Conservation (phyloP, 2,888 invertebrate genomes). For the Thymelicus lineola region DNA sequence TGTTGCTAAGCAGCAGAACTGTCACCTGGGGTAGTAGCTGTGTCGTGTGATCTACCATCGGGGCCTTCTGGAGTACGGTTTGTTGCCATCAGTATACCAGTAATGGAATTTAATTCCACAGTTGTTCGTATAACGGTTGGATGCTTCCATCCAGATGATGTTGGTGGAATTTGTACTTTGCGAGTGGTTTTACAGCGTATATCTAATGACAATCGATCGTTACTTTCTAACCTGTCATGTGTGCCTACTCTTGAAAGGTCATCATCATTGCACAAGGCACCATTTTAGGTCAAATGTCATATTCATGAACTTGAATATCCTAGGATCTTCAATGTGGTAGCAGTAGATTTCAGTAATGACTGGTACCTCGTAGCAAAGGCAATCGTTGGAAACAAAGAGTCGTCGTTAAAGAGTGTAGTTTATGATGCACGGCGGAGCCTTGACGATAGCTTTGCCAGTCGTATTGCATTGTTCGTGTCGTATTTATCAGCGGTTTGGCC, state of each 20-base stretch:
- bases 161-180: too few species aligned
- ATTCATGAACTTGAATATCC: slow-evolving; percentile 4
- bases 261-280: not conserved
- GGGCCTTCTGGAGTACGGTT: too few species aligned
- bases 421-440: slow-evolving; percentile 37
- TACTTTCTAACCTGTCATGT: not conserved
- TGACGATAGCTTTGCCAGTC: slow-evolving; percentile 40
- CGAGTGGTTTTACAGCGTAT: too few species aligned
- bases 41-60: too few species aligned
- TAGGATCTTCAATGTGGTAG: slow-evolving; percentile 2
- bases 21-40: too few species aligned
- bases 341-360: slow-evolving; percentile 25
- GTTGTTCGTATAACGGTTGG: too few species aligned
- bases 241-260: not conserved
- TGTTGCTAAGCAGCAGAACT: too few species aligned
- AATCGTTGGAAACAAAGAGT: slow-evolving; percentile 33
- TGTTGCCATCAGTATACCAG: too few species aligned
- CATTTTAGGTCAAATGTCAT: slow-evolving; percentile 8
- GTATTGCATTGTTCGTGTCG: slow-evolving; percentile 43
- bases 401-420: slow-evolving; percentile 28
- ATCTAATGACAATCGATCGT: too few species aligned
- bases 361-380: slow-evolving; percentile 18
- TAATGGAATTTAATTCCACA: too few species aligned
- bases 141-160: too few species aligned
- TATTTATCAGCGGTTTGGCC: slow-evolving; percentile 30